phyloP scores from a whole-genome alignment of 2,797 vertebrate genomes.

The Sciurus vulgaris region DNA sequence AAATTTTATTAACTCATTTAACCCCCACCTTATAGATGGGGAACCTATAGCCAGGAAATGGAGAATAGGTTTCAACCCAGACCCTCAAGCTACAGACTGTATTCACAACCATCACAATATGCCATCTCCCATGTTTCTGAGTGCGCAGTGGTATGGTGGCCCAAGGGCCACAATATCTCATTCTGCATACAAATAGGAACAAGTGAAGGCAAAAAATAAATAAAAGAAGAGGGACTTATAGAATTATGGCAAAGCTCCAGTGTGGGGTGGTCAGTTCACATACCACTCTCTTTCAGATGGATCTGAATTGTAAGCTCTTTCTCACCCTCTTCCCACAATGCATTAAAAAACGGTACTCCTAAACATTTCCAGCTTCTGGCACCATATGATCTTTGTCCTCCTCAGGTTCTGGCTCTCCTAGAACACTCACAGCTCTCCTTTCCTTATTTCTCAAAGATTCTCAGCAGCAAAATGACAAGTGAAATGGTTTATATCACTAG shows the following conservation, averaged over 20 bases:
- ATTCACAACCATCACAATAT: background rate
- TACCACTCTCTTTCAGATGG: background rate
- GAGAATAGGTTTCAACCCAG: background rate
- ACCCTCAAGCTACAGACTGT: background rate
- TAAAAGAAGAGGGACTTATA: background rate
- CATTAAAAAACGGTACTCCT: background rate
- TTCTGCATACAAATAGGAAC: background rate
- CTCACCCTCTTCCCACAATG: background rate
- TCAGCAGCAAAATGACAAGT: conserved; percentile 6
- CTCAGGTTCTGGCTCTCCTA: background rate
- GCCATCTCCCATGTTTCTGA: background rate
- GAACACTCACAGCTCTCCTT: background rate
- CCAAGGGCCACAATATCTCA: background rate
- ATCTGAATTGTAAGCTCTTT: background rate
- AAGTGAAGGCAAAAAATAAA: background rate
- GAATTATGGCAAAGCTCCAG: background rate
- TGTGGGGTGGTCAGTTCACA: background rate
- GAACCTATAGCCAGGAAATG: background rate
- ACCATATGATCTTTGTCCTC: background rate
- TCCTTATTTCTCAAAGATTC: conserved; percentile 2
- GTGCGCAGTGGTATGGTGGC: background rate
- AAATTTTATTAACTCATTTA: background rate
- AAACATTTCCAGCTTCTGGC: background rate
- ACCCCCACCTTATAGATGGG: background rate
- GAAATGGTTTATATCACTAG: background rate